Evolutionary conservation across 2,888 invertebrate genomes (phyloP).

Genomic region (Dorcus parallelipipedus): DNA sequence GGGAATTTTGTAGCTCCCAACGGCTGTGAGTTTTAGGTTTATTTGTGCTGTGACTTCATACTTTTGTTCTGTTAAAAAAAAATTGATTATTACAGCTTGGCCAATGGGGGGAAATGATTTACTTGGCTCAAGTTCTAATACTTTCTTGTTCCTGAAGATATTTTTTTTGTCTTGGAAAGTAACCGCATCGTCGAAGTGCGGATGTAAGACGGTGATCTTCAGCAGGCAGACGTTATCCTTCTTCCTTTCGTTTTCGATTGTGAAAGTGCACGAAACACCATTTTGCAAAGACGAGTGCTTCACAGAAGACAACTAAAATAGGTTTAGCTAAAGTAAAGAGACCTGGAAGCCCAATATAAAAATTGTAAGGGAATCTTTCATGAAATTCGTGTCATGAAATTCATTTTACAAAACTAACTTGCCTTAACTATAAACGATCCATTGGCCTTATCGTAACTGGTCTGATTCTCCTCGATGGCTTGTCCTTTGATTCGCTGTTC

Average conservation of each 20-base stretch:
- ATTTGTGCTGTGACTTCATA: conserved; percentile 37
- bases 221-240: conserved; percentile 22
- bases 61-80: conserved; percentile 34
- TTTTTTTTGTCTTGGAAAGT: background rate
- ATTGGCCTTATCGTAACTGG: too few relatives aligned
- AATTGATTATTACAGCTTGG: background rate
- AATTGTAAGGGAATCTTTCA: too few relatives aligned
- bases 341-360: too few relatives aligned
- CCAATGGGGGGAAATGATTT: conserved; percentile 3
- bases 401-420: too few relatives aligned
- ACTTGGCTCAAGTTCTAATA: conserved; percentile 22
- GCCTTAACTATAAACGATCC: too few relatives aligned
- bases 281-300: conserved; percentile 22
- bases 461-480: too few relatives aligned
- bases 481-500: conserved; percentile 4
- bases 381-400: too few relatives aligned
- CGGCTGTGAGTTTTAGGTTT: conserved; percentile 34
- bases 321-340: background rate
- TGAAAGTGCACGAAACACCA: conserved; percentile 29
- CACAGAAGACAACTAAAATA: conserved; percentile 19
- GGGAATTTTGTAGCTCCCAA: conserved; percentile 52
- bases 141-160: background rate
- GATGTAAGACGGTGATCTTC: conserved; percentile 27
- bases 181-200: conserved; percentile 13
- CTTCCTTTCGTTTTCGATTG: conserved; percentile 27